Evolutionary conservation across 1,140 invertebrate genomes (phyloP), one percentile per base, ranked within the genome.

Genomic region (Hycleus phaleratus): DNA sequence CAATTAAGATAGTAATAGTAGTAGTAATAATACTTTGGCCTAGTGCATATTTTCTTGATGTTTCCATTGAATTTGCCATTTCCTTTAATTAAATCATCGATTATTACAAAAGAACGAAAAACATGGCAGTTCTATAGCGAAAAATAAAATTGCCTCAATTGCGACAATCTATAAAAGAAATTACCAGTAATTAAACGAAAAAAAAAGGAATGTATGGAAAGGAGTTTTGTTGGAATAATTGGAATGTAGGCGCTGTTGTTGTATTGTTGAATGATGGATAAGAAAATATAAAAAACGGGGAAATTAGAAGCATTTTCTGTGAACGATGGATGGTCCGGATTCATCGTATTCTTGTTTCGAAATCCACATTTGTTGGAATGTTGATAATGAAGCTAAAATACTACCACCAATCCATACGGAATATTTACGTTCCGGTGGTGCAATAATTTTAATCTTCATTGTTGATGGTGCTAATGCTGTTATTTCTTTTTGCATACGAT

Each of bases 371-470:
- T 86, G 85, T 72, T 88, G 86, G 84, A 88, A 89, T 71, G 87
- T 89, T 71, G 86, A 87, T 58, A 88, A 78, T 46, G 89, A 91
- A 60, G 89, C 89, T 65, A 91, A 75, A 79, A 91, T 91, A 76
- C 88, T 90, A 64, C 88, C 88, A 73, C 87, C 85, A 82, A 91
- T 91, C 89, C 89, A 92, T 74, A 92, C 89, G 77, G 90, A 93
- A 81, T 93, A 93, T 74, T 93, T 93, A 77, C 91, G 86, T 75
- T 93, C 91, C 58, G 91, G 90, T 64, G 88, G 91, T 75, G 91
- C 91, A 75, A 93, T 93, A 82, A 94, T 93, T 82, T 94, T 94
- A 82, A 94, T 92, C 79, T 94, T 94, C 83, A 90, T 90, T 52
- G 86, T 89, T 39, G 79, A 81, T 55, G 88, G 88, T 32, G 88